Evolutionary conservation across 2,888 invertebrate species (phyloP).

Genomic region (Caenorhabditis afra): DNA sequence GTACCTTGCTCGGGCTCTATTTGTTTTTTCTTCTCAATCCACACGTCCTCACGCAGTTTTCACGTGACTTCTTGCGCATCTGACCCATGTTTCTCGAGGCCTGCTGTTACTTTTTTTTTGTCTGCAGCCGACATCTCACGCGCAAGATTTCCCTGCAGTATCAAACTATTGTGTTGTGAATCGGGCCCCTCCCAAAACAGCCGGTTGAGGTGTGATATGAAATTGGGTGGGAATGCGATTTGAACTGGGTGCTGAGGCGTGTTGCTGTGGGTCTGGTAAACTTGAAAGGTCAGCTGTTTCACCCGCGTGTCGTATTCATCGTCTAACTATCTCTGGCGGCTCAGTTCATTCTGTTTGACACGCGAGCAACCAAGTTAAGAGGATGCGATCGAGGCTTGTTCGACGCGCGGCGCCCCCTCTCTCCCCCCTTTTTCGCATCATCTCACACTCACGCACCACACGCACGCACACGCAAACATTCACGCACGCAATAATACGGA

Average conservation of each 20-base stretch:
- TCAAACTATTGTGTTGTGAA: too few relatives aligned
- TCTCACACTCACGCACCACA: constrained; percentile 55
- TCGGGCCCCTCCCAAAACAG: too few relatives aligned
- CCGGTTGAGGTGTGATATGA: too few relatives aligned
- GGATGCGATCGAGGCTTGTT: background rate
- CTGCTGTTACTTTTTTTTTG: constrained; percentile 7
- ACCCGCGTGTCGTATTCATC: too few relatives aligned
- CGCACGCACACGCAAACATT: constrained; percentile 51
- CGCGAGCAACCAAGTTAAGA: too few relatives aligned
- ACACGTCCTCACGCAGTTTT: constrained; percentile 32
- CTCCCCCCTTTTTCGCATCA: constrained; percentile 34
- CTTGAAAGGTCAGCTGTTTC: too few relatives aligned
- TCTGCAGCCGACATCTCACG: constrained; percentile 5
- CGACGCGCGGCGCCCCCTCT: background rate
- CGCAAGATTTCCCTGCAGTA: background rate
- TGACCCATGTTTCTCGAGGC: background rate
- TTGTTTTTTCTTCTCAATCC: constrained; percentile 28
- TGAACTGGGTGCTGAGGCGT: too few relatives aligned
- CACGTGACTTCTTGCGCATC: constrained; percentile 29
- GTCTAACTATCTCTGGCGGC: too few relatives aligned
- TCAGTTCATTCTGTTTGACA: too few relatives aligned
- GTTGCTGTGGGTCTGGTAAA: too few relatives aligned
- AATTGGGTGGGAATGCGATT: too few relatives aligned
- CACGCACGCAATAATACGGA: constrained; percentile 56
- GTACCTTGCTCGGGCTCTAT: background rate